phyloP scores from a whole-genome alignment of 1,140 invertebrate genomes.

The Copidosoma floridanum region DNA sequence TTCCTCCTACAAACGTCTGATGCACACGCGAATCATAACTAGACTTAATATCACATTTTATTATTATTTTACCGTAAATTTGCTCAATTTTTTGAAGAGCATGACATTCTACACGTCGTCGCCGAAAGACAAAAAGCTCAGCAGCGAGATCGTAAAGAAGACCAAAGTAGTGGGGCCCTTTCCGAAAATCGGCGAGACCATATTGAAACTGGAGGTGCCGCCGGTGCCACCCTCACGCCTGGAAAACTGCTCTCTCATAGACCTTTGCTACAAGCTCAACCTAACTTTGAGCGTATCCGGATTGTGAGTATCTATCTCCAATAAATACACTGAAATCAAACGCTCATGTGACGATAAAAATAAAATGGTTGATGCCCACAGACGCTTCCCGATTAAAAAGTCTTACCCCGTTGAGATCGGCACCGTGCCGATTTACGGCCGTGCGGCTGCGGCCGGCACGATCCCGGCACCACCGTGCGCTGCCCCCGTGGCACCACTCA shows the following conservation, averaged over 20 bases:
- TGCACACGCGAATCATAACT: too few species aligned
- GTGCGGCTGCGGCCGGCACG: too few species aligned
- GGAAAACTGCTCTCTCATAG: conserved; percentile 30
- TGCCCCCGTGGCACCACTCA: conserved; percentile 7
- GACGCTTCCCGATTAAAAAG: too few species aligned
- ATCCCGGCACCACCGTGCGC: too few species aligned
- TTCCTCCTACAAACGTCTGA: too few species aligned
- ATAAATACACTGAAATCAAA: too few species aligned
- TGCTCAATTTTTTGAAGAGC: too few species aligned
- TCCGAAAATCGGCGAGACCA: conserved; percentile 6
- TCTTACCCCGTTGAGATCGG: conserved; percentile 38
- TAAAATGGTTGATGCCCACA: too few species aligned
- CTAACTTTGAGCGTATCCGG: conserved; percentile 21
- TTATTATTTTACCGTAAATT: too few species aligned
- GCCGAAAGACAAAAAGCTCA: not conserved
- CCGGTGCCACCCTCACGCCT: conserved; percentile 34
- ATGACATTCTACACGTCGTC: conserved; percentile 1
- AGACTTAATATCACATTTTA: not conserved
- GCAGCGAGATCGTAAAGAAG: conserved; percentile 6
- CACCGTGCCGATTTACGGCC: conserved; percentile 35
- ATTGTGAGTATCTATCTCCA: conserved; percentile 29
- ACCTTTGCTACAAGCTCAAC: conserved; percentile 28
- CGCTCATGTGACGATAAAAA: too few species aligned
- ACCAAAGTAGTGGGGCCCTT: conserved; percentile 17
- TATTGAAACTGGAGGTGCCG: conserved; percentile 29